phyloP scores from a whole-genome alignment of 2,797 vertebrate species.

The Sebastes iracundus region DNA sequence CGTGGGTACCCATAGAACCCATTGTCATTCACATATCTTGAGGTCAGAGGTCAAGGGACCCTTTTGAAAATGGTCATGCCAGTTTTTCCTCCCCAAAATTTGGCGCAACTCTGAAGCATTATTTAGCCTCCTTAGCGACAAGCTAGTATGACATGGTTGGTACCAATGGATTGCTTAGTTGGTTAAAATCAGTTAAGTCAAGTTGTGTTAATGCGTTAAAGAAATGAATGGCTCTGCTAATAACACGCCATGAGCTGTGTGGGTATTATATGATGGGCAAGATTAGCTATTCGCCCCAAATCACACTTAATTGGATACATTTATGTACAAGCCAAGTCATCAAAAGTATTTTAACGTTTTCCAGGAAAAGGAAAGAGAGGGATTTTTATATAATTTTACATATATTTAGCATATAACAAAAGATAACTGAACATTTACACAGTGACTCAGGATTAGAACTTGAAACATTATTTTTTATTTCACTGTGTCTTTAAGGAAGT shows the following conservation, averaged over 20 bases:
- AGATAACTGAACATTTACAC: not conserved
- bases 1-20: too few species aligned
- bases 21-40: too few species aligned
- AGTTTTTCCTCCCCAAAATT: too few species aligned
- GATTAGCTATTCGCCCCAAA: not conserved
- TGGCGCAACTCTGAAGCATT: too few species aligned
- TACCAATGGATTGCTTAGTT: too few species aligned
- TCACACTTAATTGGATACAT: not conserved
- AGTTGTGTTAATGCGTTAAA: too few species aligned
- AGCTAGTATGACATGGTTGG: too few species aligned
- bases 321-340: not conserved
- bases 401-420: not conserved
- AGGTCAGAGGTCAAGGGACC: too few species aligned
- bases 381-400: not conserved
- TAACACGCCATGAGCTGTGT: not conserved
- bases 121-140: too few species aligned
- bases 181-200: too few species aligned
- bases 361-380: not conserved
- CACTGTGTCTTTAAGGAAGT: not conserved
- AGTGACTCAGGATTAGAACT: not conserved
- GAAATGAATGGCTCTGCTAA: not conserved
- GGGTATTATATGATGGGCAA: not conserved
- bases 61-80: too few species aligned
- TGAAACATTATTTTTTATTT: not conserved
- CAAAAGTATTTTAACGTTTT: not conserved